phyloP scores from a whole-genome alignment of 2,797 vertebrate genomes.

The Cheirogaleus major region DNA sequence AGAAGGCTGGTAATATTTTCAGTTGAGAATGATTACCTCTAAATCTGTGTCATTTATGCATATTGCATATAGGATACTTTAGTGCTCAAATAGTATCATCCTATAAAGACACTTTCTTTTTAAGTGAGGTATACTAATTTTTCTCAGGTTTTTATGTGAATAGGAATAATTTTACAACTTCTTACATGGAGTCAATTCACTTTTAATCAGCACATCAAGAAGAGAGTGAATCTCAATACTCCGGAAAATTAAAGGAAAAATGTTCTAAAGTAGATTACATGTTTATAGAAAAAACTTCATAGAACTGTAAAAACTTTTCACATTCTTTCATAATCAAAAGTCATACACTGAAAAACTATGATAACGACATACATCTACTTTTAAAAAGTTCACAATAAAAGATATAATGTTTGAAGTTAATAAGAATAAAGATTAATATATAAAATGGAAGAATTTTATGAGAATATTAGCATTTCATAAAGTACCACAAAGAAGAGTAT shows the following conservation, averaged over 20 bases:
- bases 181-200: not conserved
- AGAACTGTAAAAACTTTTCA: not conserved
- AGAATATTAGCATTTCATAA: constrained; percentile 2
- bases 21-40: not conserved
- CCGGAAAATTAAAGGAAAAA: not conserved
- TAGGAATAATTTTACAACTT: not conserved
- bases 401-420: not conserved
- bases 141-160: not conserved
- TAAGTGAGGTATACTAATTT: not conserved
- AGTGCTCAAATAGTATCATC: not conserved
- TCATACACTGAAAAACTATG: not conserved
- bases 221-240: not conserved
- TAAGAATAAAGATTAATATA: not conserved
- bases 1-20: not conserved
- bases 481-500: not conserved
- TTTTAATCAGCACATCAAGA: not conserved
- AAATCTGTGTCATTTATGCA: not conserved
- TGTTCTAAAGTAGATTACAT: not conserved
- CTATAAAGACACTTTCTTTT: not conserved
- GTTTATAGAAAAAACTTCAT: not conserved
- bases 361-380: not conserved
- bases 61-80: not conserved
- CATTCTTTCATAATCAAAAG: constrained; percentile 11
- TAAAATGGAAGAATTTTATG: constrained; percentile 6
- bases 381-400: constrained; percentile 29